Evolutionary conservation across 2,113 vertebrate species (phyloP).

Genomic region (Stomatorhinus ivindoensis): DNA sequence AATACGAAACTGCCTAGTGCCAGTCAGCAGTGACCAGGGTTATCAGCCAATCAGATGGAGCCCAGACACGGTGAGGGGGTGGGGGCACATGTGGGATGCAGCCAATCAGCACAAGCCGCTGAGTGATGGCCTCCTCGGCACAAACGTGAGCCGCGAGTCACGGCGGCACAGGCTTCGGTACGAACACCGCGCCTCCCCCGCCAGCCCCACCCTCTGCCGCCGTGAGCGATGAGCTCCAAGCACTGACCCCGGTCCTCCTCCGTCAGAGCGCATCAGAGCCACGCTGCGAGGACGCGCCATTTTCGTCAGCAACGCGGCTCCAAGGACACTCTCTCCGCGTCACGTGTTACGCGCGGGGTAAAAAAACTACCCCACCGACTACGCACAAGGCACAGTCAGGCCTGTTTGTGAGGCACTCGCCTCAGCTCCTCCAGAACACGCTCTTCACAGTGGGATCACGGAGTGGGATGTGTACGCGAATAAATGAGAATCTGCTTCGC

Average conservation of each 20-base stretch:
- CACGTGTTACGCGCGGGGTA: slow-evolving; percentile 11
- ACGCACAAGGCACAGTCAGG: slow-evolving; percentile 50
- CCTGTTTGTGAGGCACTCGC: slow-evolving; percentile 45
- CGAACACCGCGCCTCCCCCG: not conserved
- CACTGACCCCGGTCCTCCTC: not conserved
- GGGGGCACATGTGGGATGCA: not conserved
- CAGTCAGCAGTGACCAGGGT: not conserved
- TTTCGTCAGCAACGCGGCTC: not conserved
- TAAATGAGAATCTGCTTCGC: slow-evolving; percentile 16
- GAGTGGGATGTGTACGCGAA: slow-evolving; percentile 13
- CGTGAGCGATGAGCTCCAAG: slow-evolving; percentile 1
- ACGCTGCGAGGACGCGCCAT: not conserved
- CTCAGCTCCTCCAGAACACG: slow-evolving; percentile 30
- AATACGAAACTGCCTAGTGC: not conserved
- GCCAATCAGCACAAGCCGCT: not conserved
- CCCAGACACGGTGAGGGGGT: not conserved
- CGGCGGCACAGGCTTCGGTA: not conserved
- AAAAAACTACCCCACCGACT: no score
- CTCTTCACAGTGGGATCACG: not conserved
- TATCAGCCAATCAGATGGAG: not conserved
- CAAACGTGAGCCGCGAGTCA: not conserved
- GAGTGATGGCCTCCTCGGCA: not conserved
- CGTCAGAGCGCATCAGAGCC: slow-evolving; percentile 26
- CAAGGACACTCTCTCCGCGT: slow-evolving; percentile 14
- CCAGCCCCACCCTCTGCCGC: slow-evolving; percentile 26